Base-by-base conservation (phyloP, 1,140 invertebrate genomes). In the Kradibia gibbosae region DNA sequence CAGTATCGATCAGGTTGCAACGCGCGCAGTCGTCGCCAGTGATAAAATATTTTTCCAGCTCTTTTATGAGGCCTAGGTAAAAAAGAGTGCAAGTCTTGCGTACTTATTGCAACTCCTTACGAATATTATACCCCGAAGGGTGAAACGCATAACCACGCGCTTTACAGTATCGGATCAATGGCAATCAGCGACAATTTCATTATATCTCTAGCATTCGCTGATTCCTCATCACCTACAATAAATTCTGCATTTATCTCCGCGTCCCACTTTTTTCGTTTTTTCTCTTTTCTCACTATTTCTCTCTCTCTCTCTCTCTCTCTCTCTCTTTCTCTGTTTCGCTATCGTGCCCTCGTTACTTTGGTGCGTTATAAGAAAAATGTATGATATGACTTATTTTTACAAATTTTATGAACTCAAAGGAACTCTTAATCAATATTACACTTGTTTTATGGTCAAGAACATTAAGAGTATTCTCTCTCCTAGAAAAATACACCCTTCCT, bases 11-110 rank as follows among this genome's bases (percentile, higher is more conserved):
- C 78, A 60, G 71, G 50, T 17, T 15, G 22, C 22, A 13, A 17
- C 20, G 45, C 79, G 45, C 79, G 45, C 70, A 78, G 67, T 45
- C 72, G 28, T 73, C 28, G 28, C 36, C 31, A 62, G 53, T 25
- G 67, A 81, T 81, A 75, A 81, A 81, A 81, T 70, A 81, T 81
- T 81, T 81, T 75, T 80, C 20, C 75, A 42, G 28, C 48, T 55
- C 50, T 60, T 60, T 57, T 22, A 60, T 45, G 65, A 53, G 67
- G 83, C n/a, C 84, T 60, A 72, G 17, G 60, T 48, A 28, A 62
- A n/a, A 31, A 70, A 55, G 57, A 74, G 78, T 77, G 34, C n/a
- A 39, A 25, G 55, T 39, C 39, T 62, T 17, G 34, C 62, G 34
- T 20, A 8, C 62, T 67, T 36, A 36, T 67, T 67, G 62, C 39